Conservation (phyloP, 2,113 vertebrate genomes). For the Ranitomeya imitator region DNA sequence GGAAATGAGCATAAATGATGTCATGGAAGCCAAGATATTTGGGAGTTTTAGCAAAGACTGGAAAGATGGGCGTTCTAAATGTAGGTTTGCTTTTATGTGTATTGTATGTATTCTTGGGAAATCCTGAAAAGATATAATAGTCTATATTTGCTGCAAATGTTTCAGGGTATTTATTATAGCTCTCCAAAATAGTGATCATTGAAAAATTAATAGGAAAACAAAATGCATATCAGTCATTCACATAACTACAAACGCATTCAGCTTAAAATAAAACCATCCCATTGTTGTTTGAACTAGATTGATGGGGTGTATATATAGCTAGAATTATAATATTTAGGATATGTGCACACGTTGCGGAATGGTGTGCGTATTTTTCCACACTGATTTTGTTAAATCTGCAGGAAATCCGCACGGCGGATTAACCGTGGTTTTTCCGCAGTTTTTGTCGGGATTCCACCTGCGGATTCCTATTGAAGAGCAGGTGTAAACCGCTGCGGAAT, state of each 20-base stretch:
- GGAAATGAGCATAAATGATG: conserved; percentile 63
- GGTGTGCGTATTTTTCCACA: no score
- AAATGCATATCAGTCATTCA: background rate
- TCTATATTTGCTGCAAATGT: background rate
- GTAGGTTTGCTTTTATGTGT: background rate
- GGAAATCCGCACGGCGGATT: no score
- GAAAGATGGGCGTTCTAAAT: background rate
- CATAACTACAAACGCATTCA: background rate
- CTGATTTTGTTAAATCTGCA: no score
- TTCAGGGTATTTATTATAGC: background rate
- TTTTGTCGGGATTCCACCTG: no score
- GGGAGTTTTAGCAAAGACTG: background rate
- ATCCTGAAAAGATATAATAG: background rate
- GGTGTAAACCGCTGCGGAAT: no score
- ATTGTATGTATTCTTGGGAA: background rate
- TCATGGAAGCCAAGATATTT: background rate
- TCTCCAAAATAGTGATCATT: background rate
- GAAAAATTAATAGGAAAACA: background rate
- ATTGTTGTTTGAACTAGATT: background rate
- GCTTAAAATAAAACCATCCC: background rate
- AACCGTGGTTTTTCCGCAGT: no score
- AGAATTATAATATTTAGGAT: no score
- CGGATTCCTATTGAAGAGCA: no score
- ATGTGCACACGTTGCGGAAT: no score
- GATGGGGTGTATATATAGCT: background rate